phyloP scores from a whole-genome alignment of 2,888 invertebrate genomes.

The Drosophila helvetica region DNA sequence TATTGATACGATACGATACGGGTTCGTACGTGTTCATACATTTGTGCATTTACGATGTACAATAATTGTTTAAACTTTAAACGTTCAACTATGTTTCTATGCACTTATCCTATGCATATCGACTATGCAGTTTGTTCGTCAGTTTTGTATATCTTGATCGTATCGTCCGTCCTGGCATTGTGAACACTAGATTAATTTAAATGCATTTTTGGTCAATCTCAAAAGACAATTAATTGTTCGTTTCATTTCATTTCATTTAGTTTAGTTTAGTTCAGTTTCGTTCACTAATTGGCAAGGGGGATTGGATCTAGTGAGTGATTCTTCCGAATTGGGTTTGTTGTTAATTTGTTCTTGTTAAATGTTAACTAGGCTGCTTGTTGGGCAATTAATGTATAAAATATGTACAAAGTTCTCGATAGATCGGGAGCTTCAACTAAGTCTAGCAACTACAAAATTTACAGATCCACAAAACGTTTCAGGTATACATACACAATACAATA shows the following conservation, averaged over 20 bases:
- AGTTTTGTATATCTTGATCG: conserved; percentile 29
- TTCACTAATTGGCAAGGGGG: conserved; percentile 61
- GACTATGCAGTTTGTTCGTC: conserved; percentile 49
- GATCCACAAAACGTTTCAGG: conserved; percentile 48
- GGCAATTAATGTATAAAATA: conserved; percentile 69
- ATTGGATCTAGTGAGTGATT: conserved; percentile 27
- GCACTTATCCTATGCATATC: conserved; percentile 14
- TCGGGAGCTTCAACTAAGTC: conserved; percentile 62
- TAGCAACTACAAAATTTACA: conserved; percentile 74
- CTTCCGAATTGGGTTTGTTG: conserved; percentile 16
- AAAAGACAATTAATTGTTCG: conserved; percentile 44
- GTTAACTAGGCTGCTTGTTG: conserved; percentile 69
- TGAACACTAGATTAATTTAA: conserved; percentile 59
- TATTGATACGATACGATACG: conserved; percentile 22
- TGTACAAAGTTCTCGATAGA: conserved; percentile 59
- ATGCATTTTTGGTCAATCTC: conserved; percentile 61
- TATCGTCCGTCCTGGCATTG: conserved; percentile 37
- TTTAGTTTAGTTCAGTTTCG: conserved; percentile 18
- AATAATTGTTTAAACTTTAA: conserved; percentile 1
- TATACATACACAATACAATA: conserved; percentile 40
- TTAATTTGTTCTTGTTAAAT: conserved; percentile 50
- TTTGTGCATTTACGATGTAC: conserved; percentile 9
- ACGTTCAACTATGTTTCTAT: conserved; percentile 25
- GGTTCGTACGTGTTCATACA: conserved; percentile 17
- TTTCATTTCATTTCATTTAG: background rate